Evolutionary conservation across 2,888 invertebrate genomes (phyloP).

Genomic region (Eristalis pertinax): DNA sequence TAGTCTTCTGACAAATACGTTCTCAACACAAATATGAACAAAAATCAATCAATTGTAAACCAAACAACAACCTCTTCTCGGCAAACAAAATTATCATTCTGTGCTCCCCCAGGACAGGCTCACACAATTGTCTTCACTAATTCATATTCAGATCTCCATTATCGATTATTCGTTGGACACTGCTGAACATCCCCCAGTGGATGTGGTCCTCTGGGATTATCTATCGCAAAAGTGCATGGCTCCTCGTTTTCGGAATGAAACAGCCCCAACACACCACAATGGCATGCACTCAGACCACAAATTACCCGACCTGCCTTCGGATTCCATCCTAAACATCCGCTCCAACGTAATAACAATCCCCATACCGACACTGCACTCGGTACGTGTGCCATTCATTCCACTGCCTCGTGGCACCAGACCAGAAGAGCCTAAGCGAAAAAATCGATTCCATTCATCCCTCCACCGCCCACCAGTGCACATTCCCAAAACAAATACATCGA

Average conservation of each 20-base stretch:
- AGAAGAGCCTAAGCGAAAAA: not conserved
- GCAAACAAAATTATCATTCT: not conserved
- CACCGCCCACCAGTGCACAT: not conserved
- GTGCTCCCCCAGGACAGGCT: not conserved
- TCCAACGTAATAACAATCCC: not conserved
- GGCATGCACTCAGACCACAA: not conserved
- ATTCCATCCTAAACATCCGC: not conserved
- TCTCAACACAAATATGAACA: too few relatives aligned
- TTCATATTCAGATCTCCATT: not conserved
- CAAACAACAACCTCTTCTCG: too few relatives aligned
- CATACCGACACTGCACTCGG: not conserved
- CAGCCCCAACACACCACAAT: not conserved
- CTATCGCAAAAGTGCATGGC: not conserved
- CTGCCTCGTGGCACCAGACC: too few relatives aligned
- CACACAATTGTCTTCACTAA: not conserved
- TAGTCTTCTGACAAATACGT: too few relatives aligned
- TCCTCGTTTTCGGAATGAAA: not conserved
- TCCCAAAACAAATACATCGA: conserved; percentile 23
- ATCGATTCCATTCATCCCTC: not conserved
- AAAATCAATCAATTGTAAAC: too few relatives aligned
- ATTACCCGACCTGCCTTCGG: not conserved
- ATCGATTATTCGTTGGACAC: not conserved
- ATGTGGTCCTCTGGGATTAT: not conserved
- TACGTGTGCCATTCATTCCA: not conserved
- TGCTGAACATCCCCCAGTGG: not conserved